Conservation (phyloP, 2,888 invertebrate species). For the Muscina levida region DNA sequence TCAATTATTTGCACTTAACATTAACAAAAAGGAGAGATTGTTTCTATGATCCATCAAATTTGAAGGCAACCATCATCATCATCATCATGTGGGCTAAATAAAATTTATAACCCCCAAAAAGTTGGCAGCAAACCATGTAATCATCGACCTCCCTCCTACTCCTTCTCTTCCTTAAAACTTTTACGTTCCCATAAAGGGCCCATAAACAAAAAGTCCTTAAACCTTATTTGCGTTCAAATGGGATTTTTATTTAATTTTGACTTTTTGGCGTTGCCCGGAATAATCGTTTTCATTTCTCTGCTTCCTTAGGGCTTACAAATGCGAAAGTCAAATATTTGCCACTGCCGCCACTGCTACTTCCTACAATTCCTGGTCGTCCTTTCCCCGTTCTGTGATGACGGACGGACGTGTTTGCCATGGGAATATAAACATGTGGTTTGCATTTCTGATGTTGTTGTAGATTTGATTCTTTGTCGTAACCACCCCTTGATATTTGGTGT, state of each 20-base stretch:
- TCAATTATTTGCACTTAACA: background rate
- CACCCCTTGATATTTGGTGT: slow-evolving; percentile 52
- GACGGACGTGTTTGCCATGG: slow-evolving; percentile 55
- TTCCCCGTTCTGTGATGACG: background rate
- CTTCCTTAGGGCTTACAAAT: slow-evolving; percentile 31
- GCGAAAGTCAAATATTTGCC: slow-evolving; percentile 54
- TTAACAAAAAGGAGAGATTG: background rate
- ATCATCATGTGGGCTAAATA: too few species aligned
- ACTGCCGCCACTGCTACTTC: slow-evolving; percentile 16
- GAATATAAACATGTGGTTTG: slow-evolving; percentile 62
- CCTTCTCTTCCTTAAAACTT: background rate
- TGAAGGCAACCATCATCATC: too few species aligned
- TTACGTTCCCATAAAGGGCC: background rate
- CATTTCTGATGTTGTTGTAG: slow-evolving; percentile 44
- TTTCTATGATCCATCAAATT: too few species aligned
- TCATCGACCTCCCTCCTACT: slow-evolving; percentile 3
- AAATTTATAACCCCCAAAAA: background rate
- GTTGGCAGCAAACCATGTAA: background rate
- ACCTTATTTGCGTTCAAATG: slow-evolving; percentile 51
- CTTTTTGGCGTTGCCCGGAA: slow-evolving; percentile 17
- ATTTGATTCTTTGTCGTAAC: slow-evolving; percentile 21
- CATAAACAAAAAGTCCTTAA: slow-evolving; percentile 10
- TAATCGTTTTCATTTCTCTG: slow-evolving; percentile 12
- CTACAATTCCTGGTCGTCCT: background rate
- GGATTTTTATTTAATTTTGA: slow-evolving; percentile 55